These are phyloP conservation scores for Drosophila robusta DNA, from an alignment of 2,888 invertebrate species.

Conservation along the genomic window DNA sequence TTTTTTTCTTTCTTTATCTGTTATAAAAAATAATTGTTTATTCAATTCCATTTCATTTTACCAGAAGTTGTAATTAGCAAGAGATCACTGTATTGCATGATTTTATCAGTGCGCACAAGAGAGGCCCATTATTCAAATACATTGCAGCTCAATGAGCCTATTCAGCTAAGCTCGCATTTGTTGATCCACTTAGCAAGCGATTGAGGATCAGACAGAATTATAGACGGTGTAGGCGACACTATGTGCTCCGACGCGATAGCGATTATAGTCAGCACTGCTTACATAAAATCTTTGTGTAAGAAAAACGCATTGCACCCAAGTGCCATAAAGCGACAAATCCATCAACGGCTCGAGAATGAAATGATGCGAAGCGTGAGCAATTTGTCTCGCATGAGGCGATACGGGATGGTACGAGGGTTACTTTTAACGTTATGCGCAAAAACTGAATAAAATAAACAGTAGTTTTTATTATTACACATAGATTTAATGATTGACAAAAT, in stretches of 20 bases:
- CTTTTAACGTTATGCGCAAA: neutral
- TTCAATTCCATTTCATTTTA: too few relatives aligned
- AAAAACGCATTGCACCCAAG: constrained; percentile 30
- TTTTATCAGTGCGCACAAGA: too few relatives aligned
- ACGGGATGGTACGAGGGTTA: constrained; percentile 19
- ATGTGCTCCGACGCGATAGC: neutral
- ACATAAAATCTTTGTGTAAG: constrained; percentile 9
- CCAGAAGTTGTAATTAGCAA: too few relatives aligned
- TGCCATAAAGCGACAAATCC: constrained; percentile 73
- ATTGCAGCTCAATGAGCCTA: too few relatives aligned
- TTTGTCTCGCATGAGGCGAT: constrained; percentile 64
- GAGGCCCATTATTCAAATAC: too few relatives aligned
- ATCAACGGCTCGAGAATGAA: constrained; percentile 64
- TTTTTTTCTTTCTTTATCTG: too few relatives aligned
- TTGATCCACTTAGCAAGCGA: neutral
- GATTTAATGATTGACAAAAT: too few relatives aligned
- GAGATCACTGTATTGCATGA: too few relatives aligned
- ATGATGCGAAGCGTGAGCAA: constrained; percentile 67
- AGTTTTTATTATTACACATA: too few relatives aligned
- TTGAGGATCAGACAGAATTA: constrained; percentile 1
- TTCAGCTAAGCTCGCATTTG: neutral
- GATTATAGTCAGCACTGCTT: neutral
- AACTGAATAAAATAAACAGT: neutral
- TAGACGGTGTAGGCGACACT: neutral
- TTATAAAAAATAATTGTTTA: too few relatives aligned